Percentiles rank a stretch among this genome's conserved stretches.
Conservation (phyloP, 1,140 invertebrate species). For the Venturia canescens region DNA sequence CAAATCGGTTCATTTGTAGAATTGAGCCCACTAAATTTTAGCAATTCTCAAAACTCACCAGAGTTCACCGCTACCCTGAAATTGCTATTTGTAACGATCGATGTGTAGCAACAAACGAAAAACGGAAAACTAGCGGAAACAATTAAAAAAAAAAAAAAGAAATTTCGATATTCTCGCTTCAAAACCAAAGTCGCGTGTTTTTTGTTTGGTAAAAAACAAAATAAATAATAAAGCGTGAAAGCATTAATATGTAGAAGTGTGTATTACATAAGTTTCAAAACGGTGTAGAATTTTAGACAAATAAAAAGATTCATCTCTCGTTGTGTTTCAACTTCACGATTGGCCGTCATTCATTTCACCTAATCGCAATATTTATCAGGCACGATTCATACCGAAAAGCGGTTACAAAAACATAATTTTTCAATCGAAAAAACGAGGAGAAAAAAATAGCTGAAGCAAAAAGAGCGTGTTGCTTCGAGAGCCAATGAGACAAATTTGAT, state of each 20-base stretch:
- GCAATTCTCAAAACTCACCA: neutral
- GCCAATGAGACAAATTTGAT: neutral
- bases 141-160: no score
- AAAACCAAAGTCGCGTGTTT: slow-evolving; percentile 24
- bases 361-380: neutral
- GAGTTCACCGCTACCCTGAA: slow-evolving; percentile 9
- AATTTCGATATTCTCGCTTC: neutral
- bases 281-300: slow-evolving; percentile 20
- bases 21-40: neutral
- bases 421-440: no score
- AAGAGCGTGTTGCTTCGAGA: neutral
- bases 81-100: slow-evolving; percentile 30
- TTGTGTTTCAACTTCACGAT: slow-evolving; percentile 25
- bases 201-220: neutral
- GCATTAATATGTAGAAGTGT: slow-evolving; percentile 7
- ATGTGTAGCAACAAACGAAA: slow-evolving; percentile 5
- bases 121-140: neutral
- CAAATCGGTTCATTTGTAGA: slow-evolving; percentile 1
- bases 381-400: neutral
- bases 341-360: neutral
- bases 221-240: neutral
- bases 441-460: neutral
- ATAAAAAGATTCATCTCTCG: slow-evolving; percentile 26
- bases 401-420: no score
- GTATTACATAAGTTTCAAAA: slow-evolving; percentile 27